Conservation (phyloP, 2,888 invertebrate species). For the Cerceris rybyensis region DNA sequence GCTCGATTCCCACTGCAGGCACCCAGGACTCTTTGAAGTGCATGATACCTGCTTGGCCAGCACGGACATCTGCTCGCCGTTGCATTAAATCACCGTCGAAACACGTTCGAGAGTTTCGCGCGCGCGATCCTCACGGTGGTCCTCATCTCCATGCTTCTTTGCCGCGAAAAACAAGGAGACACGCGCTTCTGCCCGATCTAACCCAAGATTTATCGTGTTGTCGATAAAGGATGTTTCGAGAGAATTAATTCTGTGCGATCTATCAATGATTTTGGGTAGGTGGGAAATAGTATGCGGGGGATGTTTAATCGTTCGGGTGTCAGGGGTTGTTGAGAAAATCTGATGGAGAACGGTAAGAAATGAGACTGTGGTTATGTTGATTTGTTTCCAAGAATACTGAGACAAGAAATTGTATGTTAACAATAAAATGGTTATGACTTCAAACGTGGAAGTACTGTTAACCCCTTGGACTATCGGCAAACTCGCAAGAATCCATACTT, state of each 20-base stretch:
- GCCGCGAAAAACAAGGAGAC: slow-evolving; percentile 46
- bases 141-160: slow-evolving; percentile 61
- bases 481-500: too few species aligned
- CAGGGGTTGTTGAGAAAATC: too few species aligned
- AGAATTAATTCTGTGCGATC: too few species aligned
- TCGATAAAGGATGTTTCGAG: slow-evolving; percentile 6
- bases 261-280: not conserved
- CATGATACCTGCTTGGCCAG: slow-evolving; percentile 53
- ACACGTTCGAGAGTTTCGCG: slow-evolving; percentile 51
- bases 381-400: too few species aligned
- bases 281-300: not conserved
- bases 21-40: slow-evolving; percentile 49
- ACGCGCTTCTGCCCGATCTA: slow-evolving; percentile 12
- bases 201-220: slow-evolving; percentile 51
- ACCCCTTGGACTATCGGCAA: too few species aligned
- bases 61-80: slow-evolving; percentile 63
- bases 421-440: too few species aligned
- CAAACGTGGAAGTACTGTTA: too few species aligned
- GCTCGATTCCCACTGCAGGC: slow-evolving; percentile 56
- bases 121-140: slow-evolving; percentile 61
- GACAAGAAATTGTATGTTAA: too few species aligned
- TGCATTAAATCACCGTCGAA: slow-evolving; percentile 71
- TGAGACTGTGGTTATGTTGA: too few species aligned
- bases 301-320: not conserved
- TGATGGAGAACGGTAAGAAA: too few species aligned